Conservation (phyloP, 1,140 invertebrate species). For the Bilobella aurantiaca region DNA sequence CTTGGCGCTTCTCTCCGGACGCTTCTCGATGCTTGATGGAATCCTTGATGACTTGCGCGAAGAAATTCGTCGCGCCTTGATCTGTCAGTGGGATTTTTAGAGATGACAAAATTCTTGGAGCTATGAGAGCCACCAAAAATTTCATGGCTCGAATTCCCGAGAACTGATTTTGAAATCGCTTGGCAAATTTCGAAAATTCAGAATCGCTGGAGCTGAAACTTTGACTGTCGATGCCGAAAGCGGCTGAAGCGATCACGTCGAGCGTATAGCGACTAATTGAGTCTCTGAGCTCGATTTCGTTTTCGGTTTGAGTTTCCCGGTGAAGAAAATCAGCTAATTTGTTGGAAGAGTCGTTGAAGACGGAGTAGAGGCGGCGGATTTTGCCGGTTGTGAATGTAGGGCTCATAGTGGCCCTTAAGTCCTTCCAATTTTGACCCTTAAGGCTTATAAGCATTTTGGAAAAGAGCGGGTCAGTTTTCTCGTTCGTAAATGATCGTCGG, state of each 20-base stretch:
- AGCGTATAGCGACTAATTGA: slow-evolving; percentile 41
- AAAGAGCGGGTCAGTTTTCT: slow-evolving; percentile 12
- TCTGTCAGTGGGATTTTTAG: not conserved
- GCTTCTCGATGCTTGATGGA: slow-evolving; percentile 11
- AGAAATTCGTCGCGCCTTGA: slow-evolving; percentile 14
- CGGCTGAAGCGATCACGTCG: slow-evolving; percentile 44
- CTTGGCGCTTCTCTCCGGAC: slow-evolving; percentile 20
- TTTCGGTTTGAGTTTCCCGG: not conserved
- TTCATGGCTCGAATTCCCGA: not conserved
- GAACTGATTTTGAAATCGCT: slow-evolving; percentile 13
- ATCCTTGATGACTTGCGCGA: not conserved
- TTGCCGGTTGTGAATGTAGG: slow-evolving; percentile 35
- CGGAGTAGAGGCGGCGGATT: slow-evolving; percentile 30
- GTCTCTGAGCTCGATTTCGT: slow-evolving; percentile 13
- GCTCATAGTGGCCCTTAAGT: slow-evolving; percentile 26
- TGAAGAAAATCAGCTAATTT: slow-evolving; percentile 5
- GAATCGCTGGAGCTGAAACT: slow-evolving; percentile 30
- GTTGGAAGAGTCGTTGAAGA: not conserved
- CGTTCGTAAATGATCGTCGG: not conserved
- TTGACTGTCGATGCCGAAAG: slow-evolving; percentile 43
- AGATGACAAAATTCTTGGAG: not conserved
- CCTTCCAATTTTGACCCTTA: slow-evolving; percentile 30
- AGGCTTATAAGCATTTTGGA: slow-evolving; percentile 34
- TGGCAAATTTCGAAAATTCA: slow-evolving; percentile 22
- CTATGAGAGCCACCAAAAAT: not conserved